Percentiles rank a stretch among this genome's conserved stretches.
phyloP scores from a whole-genome alignment of 2,113 vertebrate species.

The Anas platyrhynchos region DNA sequence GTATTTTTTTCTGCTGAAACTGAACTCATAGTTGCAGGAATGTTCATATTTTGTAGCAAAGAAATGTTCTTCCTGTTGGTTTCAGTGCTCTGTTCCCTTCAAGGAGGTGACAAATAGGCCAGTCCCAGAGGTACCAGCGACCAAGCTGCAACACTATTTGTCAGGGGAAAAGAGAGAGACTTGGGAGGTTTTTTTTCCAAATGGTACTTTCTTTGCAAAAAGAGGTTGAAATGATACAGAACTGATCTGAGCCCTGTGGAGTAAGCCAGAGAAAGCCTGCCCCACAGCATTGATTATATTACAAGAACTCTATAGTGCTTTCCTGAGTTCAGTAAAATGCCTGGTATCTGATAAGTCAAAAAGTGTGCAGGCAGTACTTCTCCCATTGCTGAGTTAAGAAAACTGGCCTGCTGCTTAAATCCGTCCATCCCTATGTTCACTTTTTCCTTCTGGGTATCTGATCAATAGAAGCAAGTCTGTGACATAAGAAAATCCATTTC shows the following conservation, averaged over 20 bases:
- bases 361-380: background rate
- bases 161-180: background rate
- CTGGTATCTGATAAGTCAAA: background rate
- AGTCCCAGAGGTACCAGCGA: background rate
- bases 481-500: background rate
- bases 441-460: background rate
- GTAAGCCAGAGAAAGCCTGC: background rate
- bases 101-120: background rate
- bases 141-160: background rate
- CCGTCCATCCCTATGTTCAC: background rate
- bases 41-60: background rate
- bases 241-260: background rate
- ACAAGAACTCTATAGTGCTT: background rate
- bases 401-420: background rate
- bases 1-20: background rate
- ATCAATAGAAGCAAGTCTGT: background rate
- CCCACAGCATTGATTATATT: background rate
- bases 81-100: background rate
- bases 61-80: background rate
- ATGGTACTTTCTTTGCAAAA: background rate
- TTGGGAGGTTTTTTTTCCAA: background rate
- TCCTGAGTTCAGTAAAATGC: background rate
- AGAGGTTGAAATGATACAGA: background rate
- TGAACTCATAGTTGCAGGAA: background rate
- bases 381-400: background rate